These are phyloP conservation scores for Lepidochitona cinerea DNA, from an alignment of 2,888 invertebrate genomes.

Conservation along the genomic window DNA sequence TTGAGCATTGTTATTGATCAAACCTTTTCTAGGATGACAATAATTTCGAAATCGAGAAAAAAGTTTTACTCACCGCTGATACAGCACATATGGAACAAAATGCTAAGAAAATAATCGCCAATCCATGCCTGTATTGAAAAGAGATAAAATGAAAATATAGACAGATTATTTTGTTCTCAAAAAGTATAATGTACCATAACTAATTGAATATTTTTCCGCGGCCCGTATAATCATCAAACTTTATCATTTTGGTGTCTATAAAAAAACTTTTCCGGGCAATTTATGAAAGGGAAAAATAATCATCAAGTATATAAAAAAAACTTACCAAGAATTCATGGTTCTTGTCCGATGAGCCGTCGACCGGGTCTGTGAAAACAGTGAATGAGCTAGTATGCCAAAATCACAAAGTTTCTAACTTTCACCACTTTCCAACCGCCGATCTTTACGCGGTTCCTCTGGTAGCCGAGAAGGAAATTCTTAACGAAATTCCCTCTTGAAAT, in stretches of 20 bases:
- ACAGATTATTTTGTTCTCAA: too few species aligned
- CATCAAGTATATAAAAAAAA: conserved; percentile 1
- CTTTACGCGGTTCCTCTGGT: background rate
- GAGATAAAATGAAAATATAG: conserved; percentile 22
- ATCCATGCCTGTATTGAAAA: conserved; percentile 19
- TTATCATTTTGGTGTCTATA: too few species aligned
- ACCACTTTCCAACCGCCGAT: background rate
- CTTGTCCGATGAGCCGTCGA: background rate
- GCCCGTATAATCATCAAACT: too few species aligned
- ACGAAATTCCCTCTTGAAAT: background rate
- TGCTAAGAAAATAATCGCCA: conserved; percentile 16
- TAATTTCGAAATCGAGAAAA: too few species aligned
- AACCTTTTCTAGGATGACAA: too few species aligned
- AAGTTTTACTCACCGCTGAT: conserved; percentile 36
- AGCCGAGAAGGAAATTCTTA: background rate
- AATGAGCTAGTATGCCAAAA: background rate
- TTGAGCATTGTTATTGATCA: too few species aligned
- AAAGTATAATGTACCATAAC: too few species aligned
- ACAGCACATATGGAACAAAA: conserved; percentile 18
- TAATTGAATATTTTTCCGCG: too few species aligned
- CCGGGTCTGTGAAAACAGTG: background rate
- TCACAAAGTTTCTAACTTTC: background rate
- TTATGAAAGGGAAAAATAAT: too few species aligned
- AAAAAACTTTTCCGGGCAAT: too few species aligned
- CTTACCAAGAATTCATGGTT: conserved; percentile 34